Base-by-base conservation (phyloP, 2,113 vertebrate genomes). In the Oxygymnocypris stewartii region DNA sequence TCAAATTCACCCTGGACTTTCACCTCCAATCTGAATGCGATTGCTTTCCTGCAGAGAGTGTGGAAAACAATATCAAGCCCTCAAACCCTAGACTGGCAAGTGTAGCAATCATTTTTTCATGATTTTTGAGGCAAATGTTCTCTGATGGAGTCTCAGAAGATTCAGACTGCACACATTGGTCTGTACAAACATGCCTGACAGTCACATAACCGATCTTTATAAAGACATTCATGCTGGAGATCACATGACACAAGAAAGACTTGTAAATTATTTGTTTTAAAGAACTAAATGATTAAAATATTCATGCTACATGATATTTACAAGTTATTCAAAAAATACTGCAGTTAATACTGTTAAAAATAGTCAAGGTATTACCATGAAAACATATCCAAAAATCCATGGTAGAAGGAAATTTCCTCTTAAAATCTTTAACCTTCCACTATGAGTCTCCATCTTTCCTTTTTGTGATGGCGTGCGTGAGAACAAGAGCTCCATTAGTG, bases 401-500 rank as follows among this genome's bases (percentile, higher is more conserved):
- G 11, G 18, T 74, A 13, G 20, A 74, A 13, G 4, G 23, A 44
- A 25, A 44, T 44, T 16, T 76, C 42, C 11, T 7, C 42, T 47
- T 76, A 4, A 47, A 76, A 76, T 47, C 40, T 75, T 75, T 47
- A 75, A 75, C 73, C 40, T 76, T 76, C 42, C 73, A 40, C 77
- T 44, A 77, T 25, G n/a, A 78, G 85, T 54, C 81, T 57, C 20
- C 6, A 63, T 85, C 74, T 82, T n/a, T 67, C 59, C 65, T 79
- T 81, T 23, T 51, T 7, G 57, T 88, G 74, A 59, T 0, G 25
- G 31, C 31, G 65, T 31, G 47, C 76, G 44, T 20, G 47, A 74
- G 82, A 86, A 79, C 79, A 84, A 84, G 80, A 54, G 76, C 57
- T 82, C n/a, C 80, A 88, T 86, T 80, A 86, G 84, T 85, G 81